phyloP scores from a whole-genome alignment of 2,113 vertebrate genomes.

The Dasyurus viverrinus region DNA sequence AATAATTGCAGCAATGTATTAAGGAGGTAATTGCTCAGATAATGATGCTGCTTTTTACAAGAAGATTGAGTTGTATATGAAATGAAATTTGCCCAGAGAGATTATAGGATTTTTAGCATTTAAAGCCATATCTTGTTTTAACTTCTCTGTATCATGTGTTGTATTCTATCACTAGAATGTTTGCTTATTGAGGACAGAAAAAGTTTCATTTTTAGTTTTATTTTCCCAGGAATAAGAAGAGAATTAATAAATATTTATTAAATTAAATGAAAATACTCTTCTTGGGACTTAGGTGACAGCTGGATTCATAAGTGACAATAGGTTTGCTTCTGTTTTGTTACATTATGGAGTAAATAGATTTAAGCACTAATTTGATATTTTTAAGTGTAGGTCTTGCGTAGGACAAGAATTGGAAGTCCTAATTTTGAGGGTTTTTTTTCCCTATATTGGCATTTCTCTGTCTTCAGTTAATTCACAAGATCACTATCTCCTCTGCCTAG shows the following conservation, averaged over 20 bases:
- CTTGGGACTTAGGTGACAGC: background rate
- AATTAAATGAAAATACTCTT: background rate
- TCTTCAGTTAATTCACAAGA: background rate
- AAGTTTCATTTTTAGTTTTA: background rate
- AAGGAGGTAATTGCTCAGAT: constrained; percentile 25
- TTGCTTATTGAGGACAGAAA: background rate
- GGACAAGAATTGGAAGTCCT: background rate
- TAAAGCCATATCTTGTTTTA: background rate
- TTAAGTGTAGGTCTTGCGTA: background rate
- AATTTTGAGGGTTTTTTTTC: background rate
- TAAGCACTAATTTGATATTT: background rate
- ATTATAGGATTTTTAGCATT: background rate
- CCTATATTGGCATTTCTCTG: background rate
- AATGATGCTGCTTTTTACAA: constrained; percentile 21
- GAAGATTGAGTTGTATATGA: background rate
- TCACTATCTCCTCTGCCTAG: background rate
- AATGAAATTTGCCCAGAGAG: constrained; percentile 19
- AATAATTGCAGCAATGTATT: background rate
- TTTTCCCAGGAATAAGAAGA: background rate
- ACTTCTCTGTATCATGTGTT: background rate
- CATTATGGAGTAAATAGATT: background rate
- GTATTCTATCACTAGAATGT: background rate
- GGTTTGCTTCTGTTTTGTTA: background rate
- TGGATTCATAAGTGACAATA: background rate
- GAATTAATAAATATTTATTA: background rate